Conservation (phyloP, 2,113 vertebrate species). For the Nettapus auritus region DNA sequence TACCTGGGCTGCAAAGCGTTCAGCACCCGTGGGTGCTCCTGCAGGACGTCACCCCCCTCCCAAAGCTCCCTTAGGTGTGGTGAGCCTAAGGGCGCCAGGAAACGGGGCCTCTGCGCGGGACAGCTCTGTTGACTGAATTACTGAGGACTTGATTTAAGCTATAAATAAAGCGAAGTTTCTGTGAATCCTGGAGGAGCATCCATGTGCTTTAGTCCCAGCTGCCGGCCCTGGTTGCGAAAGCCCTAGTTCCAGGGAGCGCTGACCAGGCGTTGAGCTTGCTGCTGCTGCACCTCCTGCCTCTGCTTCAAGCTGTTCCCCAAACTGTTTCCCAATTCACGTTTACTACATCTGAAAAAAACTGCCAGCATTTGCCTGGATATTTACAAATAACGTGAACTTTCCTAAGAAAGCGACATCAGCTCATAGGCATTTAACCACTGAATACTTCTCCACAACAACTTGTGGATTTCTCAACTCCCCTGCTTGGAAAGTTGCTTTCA, state of each 20-base stretch:
- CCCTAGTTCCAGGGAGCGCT: not conserved
- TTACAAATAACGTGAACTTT: not conserved
- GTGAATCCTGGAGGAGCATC: not conserved
- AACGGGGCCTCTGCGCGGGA: not conserved
- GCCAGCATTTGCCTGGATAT: not conserved
- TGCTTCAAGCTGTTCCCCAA: not conserved
- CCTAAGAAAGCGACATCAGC: not conserved
- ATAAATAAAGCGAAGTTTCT: not conserved
- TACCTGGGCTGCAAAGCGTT: not conserved
- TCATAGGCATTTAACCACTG: not conserved
- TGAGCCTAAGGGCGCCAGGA: not conserved
- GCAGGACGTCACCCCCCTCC: not conserved
- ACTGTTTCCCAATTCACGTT: not conserved
- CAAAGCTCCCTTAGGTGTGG: not conserved
- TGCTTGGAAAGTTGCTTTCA: not conserved
- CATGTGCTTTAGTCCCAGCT: not conserved
- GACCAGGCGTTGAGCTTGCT: not conserved
- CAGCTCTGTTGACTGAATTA: not conserved
- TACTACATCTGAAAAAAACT: not conserved
- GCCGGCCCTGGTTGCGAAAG: not conserved
- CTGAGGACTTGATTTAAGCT: rapidly evolving
- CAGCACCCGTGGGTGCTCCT: not conserved
- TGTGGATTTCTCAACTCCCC: not conserved
- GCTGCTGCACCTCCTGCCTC: not conserved
- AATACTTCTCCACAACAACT: not conserved